A percentile compares a stretch with the other conserved stretches of the same genome.
These are phyloP conservation scores for Anastatus disparis DNA, from an alignment of 1,140 invertebrate species.

Conservation along the genomic window DNA sequence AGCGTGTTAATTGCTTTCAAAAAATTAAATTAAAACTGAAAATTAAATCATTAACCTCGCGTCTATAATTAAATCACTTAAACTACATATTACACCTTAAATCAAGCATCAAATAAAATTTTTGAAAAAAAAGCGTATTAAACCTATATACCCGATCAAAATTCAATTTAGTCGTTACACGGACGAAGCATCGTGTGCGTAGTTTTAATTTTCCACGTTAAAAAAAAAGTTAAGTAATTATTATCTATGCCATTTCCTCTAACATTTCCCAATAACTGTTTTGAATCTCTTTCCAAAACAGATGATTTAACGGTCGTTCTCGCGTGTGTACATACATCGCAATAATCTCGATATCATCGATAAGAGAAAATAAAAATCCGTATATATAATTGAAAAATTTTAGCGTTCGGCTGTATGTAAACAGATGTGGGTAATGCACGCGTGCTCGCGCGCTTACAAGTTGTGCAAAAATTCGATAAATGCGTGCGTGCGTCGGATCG, in stretches of 20 bases:
- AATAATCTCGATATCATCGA: no score
- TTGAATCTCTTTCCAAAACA: neutral
- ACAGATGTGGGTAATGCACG: conserved; percentile 1
- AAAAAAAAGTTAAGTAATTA: neutral
- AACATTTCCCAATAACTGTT: neutral
- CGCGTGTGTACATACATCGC: no score
- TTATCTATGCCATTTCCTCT: neutral
- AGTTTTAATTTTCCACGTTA: neutral
- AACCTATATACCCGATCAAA: no score
- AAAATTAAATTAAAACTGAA: no score
- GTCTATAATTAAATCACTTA: no score
- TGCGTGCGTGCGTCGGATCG: neutral
- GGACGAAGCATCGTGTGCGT: neutral
- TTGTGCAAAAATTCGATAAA: neutral
- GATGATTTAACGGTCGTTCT: conserved; percentile 23
- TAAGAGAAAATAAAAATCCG: conserved; percentile 26
- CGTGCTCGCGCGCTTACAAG: neutral
- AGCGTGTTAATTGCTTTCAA: no score
- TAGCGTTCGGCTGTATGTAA: conserved; percentile 20
- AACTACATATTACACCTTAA: no score
- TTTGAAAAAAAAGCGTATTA: no score
- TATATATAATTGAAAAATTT: conserved; percentile 32
- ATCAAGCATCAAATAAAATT: no score
- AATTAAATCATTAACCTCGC: no score
- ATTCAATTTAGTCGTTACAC: conserved; percentile 8